Evolutionary conservation across 37 sponge, comb jelly and placozoan genomes (phyloP).

Genomic region (Crambe crambe): DNA sequence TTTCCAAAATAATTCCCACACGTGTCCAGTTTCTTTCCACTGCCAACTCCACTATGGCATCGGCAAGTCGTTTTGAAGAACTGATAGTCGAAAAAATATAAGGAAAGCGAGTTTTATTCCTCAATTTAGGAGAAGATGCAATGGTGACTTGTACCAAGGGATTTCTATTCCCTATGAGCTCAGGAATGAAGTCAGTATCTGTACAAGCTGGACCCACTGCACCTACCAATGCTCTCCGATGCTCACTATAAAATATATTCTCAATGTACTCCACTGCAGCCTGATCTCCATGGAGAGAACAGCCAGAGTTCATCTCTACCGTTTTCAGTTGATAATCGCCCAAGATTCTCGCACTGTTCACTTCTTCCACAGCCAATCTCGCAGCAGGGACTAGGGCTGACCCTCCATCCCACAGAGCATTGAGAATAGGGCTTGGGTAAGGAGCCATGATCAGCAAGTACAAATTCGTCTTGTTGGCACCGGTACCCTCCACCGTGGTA

Average conservation of each 20-base stretch:
- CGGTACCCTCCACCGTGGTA: neutral
- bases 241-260: neutral
- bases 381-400: conserved; percentile 2
- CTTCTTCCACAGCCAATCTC: neutral
- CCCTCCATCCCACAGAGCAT: neutral
- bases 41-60: neutral
- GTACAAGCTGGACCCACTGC: conserved; percentile 6
- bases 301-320: neutral
- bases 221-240: neutral
- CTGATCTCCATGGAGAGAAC: neutral
- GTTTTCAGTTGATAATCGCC: neutral
- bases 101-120: neutral
- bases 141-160: neutral
- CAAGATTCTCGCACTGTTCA: neutral
- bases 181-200: neutral
- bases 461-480: neutral
- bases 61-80: neutral
- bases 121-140: neutral
- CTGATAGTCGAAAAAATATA: neutral
- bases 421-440: neutral
- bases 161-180: neutral
- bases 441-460: neutral
- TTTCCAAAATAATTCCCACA: neutral
- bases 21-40: neutral
- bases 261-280: neutral